Conservation (phyloP, 2,797 vertebrate genomes). For the Neosalanx taihuensis region DNA sequence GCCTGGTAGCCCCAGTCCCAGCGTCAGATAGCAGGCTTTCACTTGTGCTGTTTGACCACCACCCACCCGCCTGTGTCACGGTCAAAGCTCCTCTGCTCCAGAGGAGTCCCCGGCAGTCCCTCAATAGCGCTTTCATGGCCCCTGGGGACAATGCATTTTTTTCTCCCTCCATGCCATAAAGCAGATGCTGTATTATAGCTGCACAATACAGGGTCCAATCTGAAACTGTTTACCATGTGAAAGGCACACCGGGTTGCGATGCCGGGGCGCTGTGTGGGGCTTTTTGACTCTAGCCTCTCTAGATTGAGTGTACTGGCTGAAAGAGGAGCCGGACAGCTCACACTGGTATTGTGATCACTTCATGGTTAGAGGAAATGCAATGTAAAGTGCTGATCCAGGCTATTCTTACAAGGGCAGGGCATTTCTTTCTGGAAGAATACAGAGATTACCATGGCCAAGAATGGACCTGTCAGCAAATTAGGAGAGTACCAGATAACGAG, state of each 20-base stretch:
- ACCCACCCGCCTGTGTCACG: conserved; percentile 51
- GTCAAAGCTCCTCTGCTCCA: conserved; percentile 56
- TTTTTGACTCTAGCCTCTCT: conserved; percentile 71
- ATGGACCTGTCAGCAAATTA: conserved; percentile 68
- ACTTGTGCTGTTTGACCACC: conserved; percentile 34
- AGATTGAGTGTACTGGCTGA: conserved; percentile 63
- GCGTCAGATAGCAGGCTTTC: background rate
- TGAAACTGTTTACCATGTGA: conserved; percentile 74
- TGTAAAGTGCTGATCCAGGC: conserved; percentile 71
- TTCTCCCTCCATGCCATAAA: conserved; percentile 67
- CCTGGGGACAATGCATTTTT: conserved; percentile 72
- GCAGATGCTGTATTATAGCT: conserved; percentile 72
- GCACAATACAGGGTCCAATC: conserved; percentile 66
- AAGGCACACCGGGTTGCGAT: conserved; percentile 69
- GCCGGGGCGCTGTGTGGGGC: conserved; percentile 64
- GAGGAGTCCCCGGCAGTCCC: conserved; percentile 53
- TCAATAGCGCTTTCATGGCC: conserved; percentile 70
- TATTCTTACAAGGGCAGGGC: conserved; percentile 49
- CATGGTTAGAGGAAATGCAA: conserved; percentile 64
- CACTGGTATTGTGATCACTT: conserved; percentile 65
- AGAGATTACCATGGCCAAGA: conserved; percentile 58
- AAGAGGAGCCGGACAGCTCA: conserved; percentile 54
- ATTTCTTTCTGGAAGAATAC: conserved; percentile 48
- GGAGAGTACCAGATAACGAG: conserved; percentile 29
- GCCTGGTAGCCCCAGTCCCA: background rate